These are phyloP conservation scores for Plectropomus leopardus DNA, from an alignment of 2,113 vertebrate genomes.

Conservation along the genomic window DNA sequence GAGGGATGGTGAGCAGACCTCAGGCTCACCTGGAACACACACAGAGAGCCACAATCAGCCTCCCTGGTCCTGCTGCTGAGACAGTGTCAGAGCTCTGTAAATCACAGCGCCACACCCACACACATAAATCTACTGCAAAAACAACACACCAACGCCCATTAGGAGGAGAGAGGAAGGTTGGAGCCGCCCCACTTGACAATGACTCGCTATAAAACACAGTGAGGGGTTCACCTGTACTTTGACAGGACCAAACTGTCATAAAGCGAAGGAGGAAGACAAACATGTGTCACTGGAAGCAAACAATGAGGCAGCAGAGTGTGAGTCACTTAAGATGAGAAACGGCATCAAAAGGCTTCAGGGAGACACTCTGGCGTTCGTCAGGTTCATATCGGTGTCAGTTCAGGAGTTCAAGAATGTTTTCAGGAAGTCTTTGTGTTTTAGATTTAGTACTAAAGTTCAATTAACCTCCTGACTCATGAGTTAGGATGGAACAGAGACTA, in stretches of 20 bases:
- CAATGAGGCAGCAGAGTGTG: conserved; percentile 50
- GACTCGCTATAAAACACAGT: conserved; percentile 84
- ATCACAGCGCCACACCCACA: conserved; percentile 80
- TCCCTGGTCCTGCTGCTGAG: conserved; percentile 76
- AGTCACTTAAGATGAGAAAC: conserved; percentile 60
- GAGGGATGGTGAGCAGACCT: conserved; percentile 89
- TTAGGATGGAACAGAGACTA: conserved; percentile 53
- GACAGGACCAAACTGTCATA: conserved; percentile 63
- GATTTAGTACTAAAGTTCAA: conserved; percentile 78
- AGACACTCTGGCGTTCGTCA: conserved; percentile 71
- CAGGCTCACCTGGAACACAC: conserved; percentile 91
- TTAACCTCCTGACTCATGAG: conserved; percentile 70
- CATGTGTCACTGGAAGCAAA: conserved; percentile 75
- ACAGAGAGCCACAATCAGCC: conserved; percentile 78
- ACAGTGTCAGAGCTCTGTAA: conserved; percentile 79
- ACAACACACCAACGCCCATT: conserved; percentile 84
- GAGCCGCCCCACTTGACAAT: conserved; percentile 79
- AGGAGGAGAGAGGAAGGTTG: conserved; percentile 81
- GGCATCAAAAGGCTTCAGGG: conserved; percentile 69
- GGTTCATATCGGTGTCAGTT: conserved; percentile 79
- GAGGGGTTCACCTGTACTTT: conserved; percentile 77
- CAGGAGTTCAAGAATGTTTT: conserved; percentile 82
- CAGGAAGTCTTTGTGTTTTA: conserved; percentile 76
- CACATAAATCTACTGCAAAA: conserved; percentile 78
- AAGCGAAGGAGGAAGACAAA: conserved; percentile 62